Base-by-base conservation (phyloP, 2,797 vertebrate genomes). In the Oreortyx pictus region DNA sequence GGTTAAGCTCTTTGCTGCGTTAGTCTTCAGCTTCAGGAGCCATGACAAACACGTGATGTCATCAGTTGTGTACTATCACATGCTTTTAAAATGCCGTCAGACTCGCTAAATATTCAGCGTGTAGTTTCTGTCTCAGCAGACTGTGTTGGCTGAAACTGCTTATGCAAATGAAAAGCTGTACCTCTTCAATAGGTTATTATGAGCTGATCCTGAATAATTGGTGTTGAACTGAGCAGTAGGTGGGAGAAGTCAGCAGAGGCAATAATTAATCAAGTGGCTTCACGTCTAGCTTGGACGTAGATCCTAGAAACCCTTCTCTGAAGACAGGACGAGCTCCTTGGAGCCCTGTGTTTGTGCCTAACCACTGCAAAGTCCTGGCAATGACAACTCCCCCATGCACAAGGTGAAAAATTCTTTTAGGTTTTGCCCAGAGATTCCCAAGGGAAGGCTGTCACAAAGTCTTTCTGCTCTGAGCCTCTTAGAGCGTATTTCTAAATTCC, bases 81-180 rank as follows among this genome's bases (percentile, higher is more conserved):
- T 89, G 85, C 93, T 89, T 90, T 74, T 25, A 70, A 94, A 91
- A 93, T 93, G 86, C 93, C 56, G 24, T 88, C 92, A 94, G 93
- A 93, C 93, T 95, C 73, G 88, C 90, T 93, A 91, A 95, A 93
- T 93, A 92, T 93, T 92, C 94, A 92, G 88, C 31, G 88, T 91
- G 59, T 91, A 65, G 89, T 92, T 95, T 95, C 82, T 86, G 77
- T 86, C 95, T 96, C 90, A 81, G 67, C 92, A 96, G 93, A 90
- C 90, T 92, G 91, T 91, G 93, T 93, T 96, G 95, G 90, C 94
- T 96, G 94, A 93, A 94, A 84, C 92, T 88, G 59, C 77, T 59
- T 86, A 93, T 91, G 94, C 88, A 95, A 93, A 94, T 95, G 88
- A 92, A 81, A 88, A 95, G 88, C 95, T 89, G 93, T 83, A 96